phyloP scores from a whole-genome alignment of 2,113 vertebrate genomes.

The Xenopus laevis region DNA sequence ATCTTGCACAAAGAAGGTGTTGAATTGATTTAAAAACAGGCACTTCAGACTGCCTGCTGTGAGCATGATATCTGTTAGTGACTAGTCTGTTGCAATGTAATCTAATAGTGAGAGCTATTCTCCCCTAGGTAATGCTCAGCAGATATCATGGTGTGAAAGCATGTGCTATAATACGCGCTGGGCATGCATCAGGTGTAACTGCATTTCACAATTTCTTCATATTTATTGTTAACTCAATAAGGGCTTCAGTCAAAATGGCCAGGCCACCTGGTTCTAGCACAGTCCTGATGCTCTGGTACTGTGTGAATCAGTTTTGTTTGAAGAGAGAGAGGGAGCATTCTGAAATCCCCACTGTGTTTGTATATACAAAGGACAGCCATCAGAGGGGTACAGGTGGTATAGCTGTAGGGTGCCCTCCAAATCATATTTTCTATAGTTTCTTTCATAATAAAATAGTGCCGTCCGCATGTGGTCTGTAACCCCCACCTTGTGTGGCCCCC shows the following conservation, averaged over 20 bases:
- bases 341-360: too few species aligned
- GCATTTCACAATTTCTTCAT: conserved; percentile 54
- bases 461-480: too few species aligned
- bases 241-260: conserved; percentile 18
- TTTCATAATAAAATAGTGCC: too few species aligned
- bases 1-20: conserved; percentile 60
- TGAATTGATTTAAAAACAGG: conserved; percentile 65
- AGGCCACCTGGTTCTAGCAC: neutral
- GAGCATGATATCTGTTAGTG: conserved; percentile 65
- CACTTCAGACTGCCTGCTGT: conserved; percentile 65
- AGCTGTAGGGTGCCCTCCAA: too few species aligned
- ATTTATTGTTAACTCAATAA: conserved; percentile 54
- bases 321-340: neutral
- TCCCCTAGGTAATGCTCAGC: conserved; percentile 64
- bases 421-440: too few species aligned
- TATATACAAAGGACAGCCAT: too few species aligned
- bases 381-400: too few species aligned
- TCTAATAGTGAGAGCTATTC: conserved; percentile 65
- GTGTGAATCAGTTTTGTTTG: neutral
- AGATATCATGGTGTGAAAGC: conserved; percentile 58
- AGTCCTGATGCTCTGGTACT: neutral
- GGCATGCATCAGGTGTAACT: conserved; percentile 56
- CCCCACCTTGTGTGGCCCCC: too few species aligned
- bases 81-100: conserved; percentile 67
- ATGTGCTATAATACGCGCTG: conserved; percentile 55